Conservation (phyloP, 2,888 invertebrate species). For the Caenorhabditis japonica region DNA sequence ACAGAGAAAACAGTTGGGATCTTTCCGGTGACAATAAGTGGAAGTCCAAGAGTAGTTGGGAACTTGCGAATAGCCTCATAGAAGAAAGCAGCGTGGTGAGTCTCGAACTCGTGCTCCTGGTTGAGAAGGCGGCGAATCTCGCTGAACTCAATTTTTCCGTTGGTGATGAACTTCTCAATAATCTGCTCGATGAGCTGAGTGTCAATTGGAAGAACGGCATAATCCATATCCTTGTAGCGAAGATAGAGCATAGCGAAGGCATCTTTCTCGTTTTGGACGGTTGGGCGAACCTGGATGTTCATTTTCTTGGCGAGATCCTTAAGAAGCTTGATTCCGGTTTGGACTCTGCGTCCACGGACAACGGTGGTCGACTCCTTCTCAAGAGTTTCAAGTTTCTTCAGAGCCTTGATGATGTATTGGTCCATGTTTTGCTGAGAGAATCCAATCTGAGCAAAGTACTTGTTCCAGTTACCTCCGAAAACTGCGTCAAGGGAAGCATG, state of each 20-base stretch:
- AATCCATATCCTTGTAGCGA: slow-evolving; percentile 70
- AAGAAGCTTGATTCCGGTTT: slow-evolving; percentile 48
- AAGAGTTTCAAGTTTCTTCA: slow-evolving; percentile 43
- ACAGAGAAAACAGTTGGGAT: slow-evolving; percentile 57
- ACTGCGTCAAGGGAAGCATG: slow-evolving; percentile 63
- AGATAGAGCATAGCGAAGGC: slow-evolving; percentile 58
- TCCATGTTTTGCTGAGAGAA: slow-evolving; percentile 68
- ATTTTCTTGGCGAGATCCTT: slow-evolving; percentile 64
- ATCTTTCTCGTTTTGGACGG: slow-evolving; percentile 36
- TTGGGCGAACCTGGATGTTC: slow-evolving; percentile 58
- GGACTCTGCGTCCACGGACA: slow-evolving; percentile 54
- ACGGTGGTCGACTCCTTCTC: slow-evolving; percentile 54
- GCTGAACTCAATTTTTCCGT: slow-evolving; percentile 43
- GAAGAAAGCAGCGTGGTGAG: slow-evolving; percentile 53
- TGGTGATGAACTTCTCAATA: slow-evolving; percentile 51
- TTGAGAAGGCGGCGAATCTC: slow-evolving; percentile 56
- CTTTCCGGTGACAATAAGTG: slow-evolving; percentile 62
- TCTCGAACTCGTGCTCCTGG: slow-evolving; percentile 49
- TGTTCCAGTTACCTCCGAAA: slow-evolving; percentile 69
- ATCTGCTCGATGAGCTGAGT: slow-evolving; percentile 54
- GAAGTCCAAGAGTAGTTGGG: slow-evolving; percentile 70
- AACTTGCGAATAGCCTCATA: slow-evolving; percentile 59
- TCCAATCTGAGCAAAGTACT: slow-evolving; percentile 59
- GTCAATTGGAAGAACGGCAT: slow-evolving; percentile 68
- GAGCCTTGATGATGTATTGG: slow-evolving; percentile 47